A percentile compares a stretch with the other conserved stretches of the same genome.
Evolutionary conservation across 37 sponge, comb jelly and placozoan species (phyloP).

Genomic region (Sycon ciliatum): DNA sequence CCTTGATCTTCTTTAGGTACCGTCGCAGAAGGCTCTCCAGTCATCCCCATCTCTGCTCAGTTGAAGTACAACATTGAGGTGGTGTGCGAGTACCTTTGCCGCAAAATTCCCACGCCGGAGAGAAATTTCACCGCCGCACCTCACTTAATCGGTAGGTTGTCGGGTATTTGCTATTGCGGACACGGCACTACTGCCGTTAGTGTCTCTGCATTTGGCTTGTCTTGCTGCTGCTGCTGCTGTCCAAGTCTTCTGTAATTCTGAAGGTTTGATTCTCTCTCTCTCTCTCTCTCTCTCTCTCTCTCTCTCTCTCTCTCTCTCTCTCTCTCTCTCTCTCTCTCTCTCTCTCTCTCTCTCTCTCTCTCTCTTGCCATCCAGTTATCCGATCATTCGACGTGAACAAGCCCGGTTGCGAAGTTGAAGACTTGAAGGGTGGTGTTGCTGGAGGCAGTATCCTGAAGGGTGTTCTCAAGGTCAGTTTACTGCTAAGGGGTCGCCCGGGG

Average conservation of each 20-base stretch:
- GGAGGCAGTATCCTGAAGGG: conserved; percentile 94
- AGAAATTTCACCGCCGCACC: conserved; percentile 90
- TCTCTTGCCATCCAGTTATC: conserved; percentile 75
- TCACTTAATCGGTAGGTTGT: conserved; percentile 64
- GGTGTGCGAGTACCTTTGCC: conserved; percentile 83
- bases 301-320: too few relatives aligned
- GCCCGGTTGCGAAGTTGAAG: conserved; percentile 92
- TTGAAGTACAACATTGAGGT: conserved; percentile 98
- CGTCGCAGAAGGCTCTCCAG: conserved; percentile 80
- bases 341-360: too few relatives aligned
- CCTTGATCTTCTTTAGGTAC: conserved; percentile 47
- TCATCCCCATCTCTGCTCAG: conserved; percentile 95
- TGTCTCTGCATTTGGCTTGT: conserved; percentile 14
- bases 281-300: too few relatives aligned
- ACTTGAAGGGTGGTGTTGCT: conserved; percentile 95
- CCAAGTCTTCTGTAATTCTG: too few relatives aligned
- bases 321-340: too few relatives aligned
- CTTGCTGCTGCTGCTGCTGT: too few relatives aligned
- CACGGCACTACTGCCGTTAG: not conserved
- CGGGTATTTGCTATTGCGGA: not conserved
- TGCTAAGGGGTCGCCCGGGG: not conserved
- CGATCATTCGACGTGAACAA: conserved; percentile 96
- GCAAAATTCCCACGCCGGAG: conserved; percentile 86
- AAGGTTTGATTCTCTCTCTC: too few relatives aligned
- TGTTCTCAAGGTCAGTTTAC: conserved; percentile 57